Base-by-base conservation (phyloP, 2,888 invertebrate species). In the Noctua pronuba region DNA sequence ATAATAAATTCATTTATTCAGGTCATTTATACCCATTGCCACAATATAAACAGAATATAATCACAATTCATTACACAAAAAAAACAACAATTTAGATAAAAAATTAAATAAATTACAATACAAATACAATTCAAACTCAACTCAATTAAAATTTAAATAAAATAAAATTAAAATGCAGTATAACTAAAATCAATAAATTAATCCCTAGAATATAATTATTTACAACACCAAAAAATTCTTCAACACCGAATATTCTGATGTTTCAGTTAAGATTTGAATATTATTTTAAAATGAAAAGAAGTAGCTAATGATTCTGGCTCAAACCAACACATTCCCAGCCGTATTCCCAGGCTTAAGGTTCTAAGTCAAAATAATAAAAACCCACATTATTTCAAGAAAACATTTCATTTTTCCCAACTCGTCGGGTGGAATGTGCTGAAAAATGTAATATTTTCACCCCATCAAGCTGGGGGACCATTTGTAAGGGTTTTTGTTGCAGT, bases 371-470 rank as follows among this genome's bases (percentile, higher is more conserved):
- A 82, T 65, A 13, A 49, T 28, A 69, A 58, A 65, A 55, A 28
- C 7, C 2, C 13, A 31, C 16, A 28, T 55, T 24, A 16, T 66
- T 60, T 60, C 18, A 62, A 58, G 46, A 77, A 82, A 72, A 64
- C 18, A 60, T 73, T 52, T 41, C 11, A 60, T 55, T 69, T 83
- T 83, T 38, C 60, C 31, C 18, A 28, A 60, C 11, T 67, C 38
- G 58, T 60, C 24, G 60, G 66, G 24, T n/a, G 70, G 58, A 67
- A 82, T 67, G 69, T 66, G 44, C 28, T 55, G 69, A 82, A 73
- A 79, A 79, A 79, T 83, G 35, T 55, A 49, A 70, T 73, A 55
- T 83, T 83, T 73, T 65, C 79, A 66, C 79, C 84, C 79, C 79
- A 73, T 79, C 66, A 44, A 67, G 69, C 84, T 67, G 6, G 41